Base-by-base conservation (phyloP, 2,113 vertebrate species). In the Coreoperca whiteheadi region DNA sequence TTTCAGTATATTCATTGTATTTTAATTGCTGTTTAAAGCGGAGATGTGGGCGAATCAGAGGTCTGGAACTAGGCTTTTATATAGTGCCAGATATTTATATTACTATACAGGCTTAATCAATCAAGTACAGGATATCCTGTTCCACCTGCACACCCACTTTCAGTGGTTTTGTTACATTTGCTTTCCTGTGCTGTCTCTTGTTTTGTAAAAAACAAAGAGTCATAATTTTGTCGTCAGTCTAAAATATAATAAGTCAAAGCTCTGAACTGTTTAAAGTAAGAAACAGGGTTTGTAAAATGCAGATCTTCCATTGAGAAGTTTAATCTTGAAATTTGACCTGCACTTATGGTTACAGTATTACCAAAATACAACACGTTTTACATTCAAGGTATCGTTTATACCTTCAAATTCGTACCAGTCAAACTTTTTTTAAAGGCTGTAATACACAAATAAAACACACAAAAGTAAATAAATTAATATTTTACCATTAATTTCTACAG, bases 101-200 rank as follows among this genome's bases (percentile, higher is more conserved):
- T 15, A 53, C 34, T 30, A 32, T 32, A 25, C 32, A 39, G 4
- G 10, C 11, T 28, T 61, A 25, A 11, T 14, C 2, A 39, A 18
- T 51, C 4, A 67, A 20, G 23, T 15, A 30, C 70, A 74, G 54
- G 69, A 85, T 74, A 51, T 85, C 72, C 73, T 74, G 53, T 53
- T 9, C 28, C 54, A 79, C 8, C n/a, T 59, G 5, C 30, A 10
- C 28, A 10, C 23, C 9, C 59, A 25, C 6, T 66, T 76, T 39
- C n/a, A 50, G 48, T 37, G 25, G 3, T 73, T 61, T 72, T 65
- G 2, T 11, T 4, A 2, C 16, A 61, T 64, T 63, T 46, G 16
- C 9, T 10, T n/a, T 53, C 51, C 15, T 28, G 23, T 61, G 0
- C 12, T 34, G 11, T 10, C 2, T 21, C 4, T 50, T 59, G 11